Conservation (phyloP, 2,113 vertebrate genomes). For the Perognathus longimembris region DNA sequence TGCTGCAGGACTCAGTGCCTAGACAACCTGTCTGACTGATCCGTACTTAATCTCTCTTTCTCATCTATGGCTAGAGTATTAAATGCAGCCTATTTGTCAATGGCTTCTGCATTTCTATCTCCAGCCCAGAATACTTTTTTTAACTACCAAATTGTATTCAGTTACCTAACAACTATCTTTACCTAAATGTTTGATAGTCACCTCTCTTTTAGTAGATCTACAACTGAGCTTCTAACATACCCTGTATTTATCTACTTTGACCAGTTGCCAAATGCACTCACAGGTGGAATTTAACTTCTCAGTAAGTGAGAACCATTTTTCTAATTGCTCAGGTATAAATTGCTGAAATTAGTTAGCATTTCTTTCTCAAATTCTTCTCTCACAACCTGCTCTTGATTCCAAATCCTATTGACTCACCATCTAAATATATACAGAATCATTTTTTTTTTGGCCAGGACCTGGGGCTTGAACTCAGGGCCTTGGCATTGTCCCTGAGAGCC, state of each 20-base stretch:
- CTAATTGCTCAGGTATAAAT: background rate
- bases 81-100: background rate
- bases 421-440: background rate
- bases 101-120: background rate
- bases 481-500: too few species aligned
- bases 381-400: background rate
- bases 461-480: too few species aligned
- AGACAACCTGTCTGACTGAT: background rate
- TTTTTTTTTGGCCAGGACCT: too few species aligned
- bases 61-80: background rate
- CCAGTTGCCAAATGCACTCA: background rate
- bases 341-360: background rate
- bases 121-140: background rate
- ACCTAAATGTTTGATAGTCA: background rate
- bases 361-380: background rate
- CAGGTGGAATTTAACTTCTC: background rate
- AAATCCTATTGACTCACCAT: background rate
- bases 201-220: background rate
- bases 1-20: background rate
- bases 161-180: background rate
- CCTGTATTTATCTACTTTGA: accelerated
- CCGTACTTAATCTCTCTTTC: background rate
- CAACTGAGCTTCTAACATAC: background rate
- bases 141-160: background rate
- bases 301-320: background rate